These are phyloP conservation scores for Prochilodus magdalenae DNA, from an alignment of 2,113 vertebrate genomes.

Conservation along the genomic window DNA sequence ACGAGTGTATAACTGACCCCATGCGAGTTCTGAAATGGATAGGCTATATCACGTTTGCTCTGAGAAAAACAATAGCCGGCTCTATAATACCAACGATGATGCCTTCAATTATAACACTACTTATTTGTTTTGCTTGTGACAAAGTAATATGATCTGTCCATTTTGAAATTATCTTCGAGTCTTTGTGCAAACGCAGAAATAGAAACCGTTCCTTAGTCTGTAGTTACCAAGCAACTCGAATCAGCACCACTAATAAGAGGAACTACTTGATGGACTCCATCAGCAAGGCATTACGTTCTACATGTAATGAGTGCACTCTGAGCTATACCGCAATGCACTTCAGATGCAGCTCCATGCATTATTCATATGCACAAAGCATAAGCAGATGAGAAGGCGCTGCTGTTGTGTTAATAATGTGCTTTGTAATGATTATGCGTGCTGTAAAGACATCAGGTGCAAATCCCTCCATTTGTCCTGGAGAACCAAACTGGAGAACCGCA, in stretches of 20 bases:
- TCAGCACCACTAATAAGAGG: slow-evolving; percentile 17
- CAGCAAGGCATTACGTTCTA: not conserved
- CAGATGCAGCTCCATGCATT: not conserved
- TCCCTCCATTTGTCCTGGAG: not conserved
- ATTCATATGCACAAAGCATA: slow-evolving; percentile 26
- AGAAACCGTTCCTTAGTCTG: not conserved
- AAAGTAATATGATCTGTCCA: not conserved
- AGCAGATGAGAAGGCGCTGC: slow-evolving; percentile 23
- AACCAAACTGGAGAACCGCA: not conserved
- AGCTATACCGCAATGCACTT: slow-evolving; percentile 2
- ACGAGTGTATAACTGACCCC: no score
- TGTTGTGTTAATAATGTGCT: slow-evolving; percentile 15
- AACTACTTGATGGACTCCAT: slow-evolving; percentile 26
- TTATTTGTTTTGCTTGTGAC: not conserved
- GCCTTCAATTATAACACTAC: no score
- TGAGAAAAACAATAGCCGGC: no score
- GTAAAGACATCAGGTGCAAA: not conserved
- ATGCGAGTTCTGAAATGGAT: no score
- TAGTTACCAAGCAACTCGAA: not conserved
- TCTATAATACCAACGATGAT: no score
- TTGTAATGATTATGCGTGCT: not conserved
- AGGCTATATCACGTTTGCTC: no score
- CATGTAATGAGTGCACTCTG: slow-evolving; percentile 28
- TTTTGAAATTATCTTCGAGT: not conserved
- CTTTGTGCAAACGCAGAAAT: not conserved